phyloP scores from a whole-genome alignment of 2,888 invertebrate species.

The Thumatha senex region DNA sequence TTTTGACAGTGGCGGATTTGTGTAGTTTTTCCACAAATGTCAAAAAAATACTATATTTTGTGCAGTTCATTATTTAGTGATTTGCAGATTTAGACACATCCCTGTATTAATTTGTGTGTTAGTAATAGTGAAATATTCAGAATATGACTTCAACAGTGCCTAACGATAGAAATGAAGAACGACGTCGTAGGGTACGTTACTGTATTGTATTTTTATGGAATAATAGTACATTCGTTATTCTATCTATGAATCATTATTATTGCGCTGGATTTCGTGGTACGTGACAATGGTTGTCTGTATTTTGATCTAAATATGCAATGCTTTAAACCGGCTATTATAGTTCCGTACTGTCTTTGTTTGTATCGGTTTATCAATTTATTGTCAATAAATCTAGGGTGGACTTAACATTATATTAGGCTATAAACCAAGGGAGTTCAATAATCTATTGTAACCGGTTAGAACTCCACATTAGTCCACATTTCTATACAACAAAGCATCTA shows the following conservation, averaged over 20 bases:
- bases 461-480: no score
- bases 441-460: not conserved
- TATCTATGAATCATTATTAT: constrained; percentile 48
- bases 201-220: not conserved
- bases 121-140: constrained; percentile 3
- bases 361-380: not conserved
- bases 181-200: constrained; percentile 72
- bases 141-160: constrained; percentile 69
- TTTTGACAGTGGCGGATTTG: no score
- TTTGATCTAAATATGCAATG: constrained; percentile 19
- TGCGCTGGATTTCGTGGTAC: constrained; percentile 37
- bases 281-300: constrained; percentile 17
- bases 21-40: no score
- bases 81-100: not conserved
- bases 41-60: no score
- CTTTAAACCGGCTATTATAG: constrained; percentile 19
- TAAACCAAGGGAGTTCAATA: not conserved
- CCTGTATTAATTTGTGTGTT: constrained; percentile 1
- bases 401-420: not conserved
- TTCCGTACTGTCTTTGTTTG: not conserved
- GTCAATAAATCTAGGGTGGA: not conserved
- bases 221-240: constrained; percentile 11
- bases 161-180: constrained; percentile 72
- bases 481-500: no score
- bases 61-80: not conserved